Base-by-base conservation (phyloP, 2,888 invertebrate genomes). In the Conus canariensis region DNA sequence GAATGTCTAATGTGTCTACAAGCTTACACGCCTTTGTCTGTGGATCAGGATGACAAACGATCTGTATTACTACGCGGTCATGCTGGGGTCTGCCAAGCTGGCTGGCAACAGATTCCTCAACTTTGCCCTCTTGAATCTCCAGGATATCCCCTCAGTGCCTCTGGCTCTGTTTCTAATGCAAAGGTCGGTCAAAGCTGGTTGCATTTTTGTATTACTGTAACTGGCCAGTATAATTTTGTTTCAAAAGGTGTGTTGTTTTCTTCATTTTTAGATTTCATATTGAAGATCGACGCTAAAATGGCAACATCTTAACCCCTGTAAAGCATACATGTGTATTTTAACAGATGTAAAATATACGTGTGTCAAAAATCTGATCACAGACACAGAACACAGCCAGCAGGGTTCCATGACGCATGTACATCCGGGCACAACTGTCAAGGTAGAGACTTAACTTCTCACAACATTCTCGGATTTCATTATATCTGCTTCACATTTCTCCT, bases 91-190 rank as follows among this genome's bases (percentile, higher is more conserved):
- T 2, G 19, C 83, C n/a, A 56, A 5, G 16, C 58, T 83, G 83
- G 16, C 83, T 10, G 83, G 83, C 7, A 83, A 83, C 83, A 16
- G 83, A 7, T 83, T 83, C 58, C 56, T 83, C 58, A 56, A 83
- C 83, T 83, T 83, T 25, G 58, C 58, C 58, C 22, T 83, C 58
- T 4, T 83, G 22, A 58, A 22, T 2, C 19, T 83, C 14, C 83
- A 22, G 58, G 22, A 56, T 8, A 58, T 83, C 58, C 83, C 58
- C 9, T 83, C 83, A 7, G 8, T 12, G n/a, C 19, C 56, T 2
- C 6, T 83, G 8, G 83, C 83, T 7, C n/a, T 83, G 22, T 83
- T 56, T n/a, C 19, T 83, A 22, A 6, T 58, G 19, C 58, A 6
- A 22, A 83, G 83, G 83, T 83, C 56, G 30, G 82, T 64, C 16